Base-by-base conservation (phyloP, 2,888 invertebrate species). In the Leptopterna dolabrata region DNA sequence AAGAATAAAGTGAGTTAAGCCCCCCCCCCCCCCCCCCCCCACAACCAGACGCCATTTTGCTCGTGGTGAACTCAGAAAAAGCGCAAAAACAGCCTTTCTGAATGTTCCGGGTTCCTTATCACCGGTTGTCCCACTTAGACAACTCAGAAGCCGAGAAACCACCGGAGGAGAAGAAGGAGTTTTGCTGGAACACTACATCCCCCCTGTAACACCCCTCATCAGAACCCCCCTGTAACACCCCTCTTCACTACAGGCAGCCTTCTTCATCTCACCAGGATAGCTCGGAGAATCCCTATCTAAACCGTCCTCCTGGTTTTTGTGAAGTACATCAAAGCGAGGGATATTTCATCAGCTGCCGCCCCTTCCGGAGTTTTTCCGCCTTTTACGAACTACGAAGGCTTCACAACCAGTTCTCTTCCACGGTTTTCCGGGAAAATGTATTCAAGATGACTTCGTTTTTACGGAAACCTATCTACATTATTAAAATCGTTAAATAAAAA, bases 31-130 rank as follows among this genome's bases (percentile, higher is more conserved):
- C 36, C 36, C 36, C 4, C n/a, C n/a, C n/a, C n/a, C n/a, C n/a
- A n/a, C n/a, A n/a, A n/a, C n/a, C n/a, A n/a, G n/a, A n/a, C n/a
- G n/a, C n/a, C n/a, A n/a, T n/a, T n/a, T 36, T 36, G 7, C 36
- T 36, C 4, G 7, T 7, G 63, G n/a, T 63, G 63, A 63, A 63
- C 63, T 24, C 27, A 63, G 63, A 63, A 63, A 63, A 63, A 27
- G 63, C 63, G 24, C 63, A 63, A 63, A 63, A 63, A 24, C 63
- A 27, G 6, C 63, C 2, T 19, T 63, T 24, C 24, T n/a, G 63
- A 63, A n/a, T n/a, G n/a, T n/a, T n/a, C n/a, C n/a, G n/a, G n/a
- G 63, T 63, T 63, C 63, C 63, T 63, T 63, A 63, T 63, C 63
- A 24, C 63, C 7, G n/a, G 19, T 63, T 63, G 63, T 9, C 63